A percentile compares a stretch with the other conserved stretches of the same genome.
Evolutionary conservation across 30 jellyfish, hydroid and myxozoan species (phyloP).

Genomic region (Nemopilema nomurai): DNA sequence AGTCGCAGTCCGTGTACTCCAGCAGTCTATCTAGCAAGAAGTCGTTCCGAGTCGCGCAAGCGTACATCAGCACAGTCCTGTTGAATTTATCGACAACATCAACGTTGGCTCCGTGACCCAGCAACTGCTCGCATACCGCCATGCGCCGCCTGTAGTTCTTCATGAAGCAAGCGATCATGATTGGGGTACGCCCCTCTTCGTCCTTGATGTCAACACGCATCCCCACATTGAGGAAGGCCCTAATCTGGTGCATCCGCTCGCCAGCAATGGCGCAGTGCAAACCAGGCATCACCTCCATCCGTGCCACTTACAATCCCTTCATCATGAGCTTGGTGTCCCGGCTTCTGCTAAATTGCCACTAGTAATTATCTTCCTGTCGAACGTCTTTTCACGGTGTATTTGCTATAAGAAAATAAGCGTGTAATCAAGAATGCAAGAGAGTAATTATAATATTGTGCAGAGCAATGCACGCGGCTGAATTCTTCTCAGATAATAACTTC

Average conservation of each 20-base stretch:
- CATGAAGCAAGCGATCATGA: slow-evolving; percentile 68
- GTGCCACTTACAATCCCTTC: not conserved
- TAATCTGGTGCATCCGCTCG: slow-evolving; percentile 34
- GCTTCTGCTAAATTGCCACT: not conserved
- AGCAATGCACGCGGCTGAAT: no score
- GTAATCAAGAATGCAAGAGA: no score
- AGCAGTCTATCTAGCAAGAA: slow-evolving; percentile 30
- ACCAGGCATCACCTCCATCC: slow-evolving; percentile 16
- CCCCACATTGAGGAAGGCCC: slow-evolving; percentile 49
- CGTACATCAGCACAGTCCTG: slow-evolving; percentile 49
- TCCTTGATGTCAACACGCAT: slow-evolving; percentile 42
- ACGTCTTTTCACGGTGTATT: not conserved
- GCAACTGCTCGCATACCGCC: slow-evolving; percentile 39
- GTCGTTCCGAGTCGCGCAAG: slow-evolving; percentile 60
- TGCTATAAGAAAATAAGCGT: not conserved
- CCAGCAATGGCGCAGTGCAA: slow-evolving; percentile 40
- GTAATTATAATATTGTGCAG: no score
- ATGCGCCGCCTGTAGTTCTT: slow-evolving; percentile 33
- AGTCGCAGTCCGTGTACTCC: slow-evolving; percentile 22
- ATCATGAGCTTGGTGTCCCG: not conserved
- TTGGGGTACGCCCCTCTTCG: slow-evolving; percentile 59
- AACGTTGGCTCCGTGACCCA: slow-evolving; percentile 43
- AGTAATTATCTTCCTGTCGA: not conserved
- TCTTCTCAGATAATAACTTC: no score
- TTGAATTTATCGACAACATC: slow-evolving; percentile 26